Percentiles rank a stretch among this genome's conserved stretches.
phyloP scores from a whole-genome alignment of 1,140 invertebrate genomes.

The Drosophila sechellia region DNA sequence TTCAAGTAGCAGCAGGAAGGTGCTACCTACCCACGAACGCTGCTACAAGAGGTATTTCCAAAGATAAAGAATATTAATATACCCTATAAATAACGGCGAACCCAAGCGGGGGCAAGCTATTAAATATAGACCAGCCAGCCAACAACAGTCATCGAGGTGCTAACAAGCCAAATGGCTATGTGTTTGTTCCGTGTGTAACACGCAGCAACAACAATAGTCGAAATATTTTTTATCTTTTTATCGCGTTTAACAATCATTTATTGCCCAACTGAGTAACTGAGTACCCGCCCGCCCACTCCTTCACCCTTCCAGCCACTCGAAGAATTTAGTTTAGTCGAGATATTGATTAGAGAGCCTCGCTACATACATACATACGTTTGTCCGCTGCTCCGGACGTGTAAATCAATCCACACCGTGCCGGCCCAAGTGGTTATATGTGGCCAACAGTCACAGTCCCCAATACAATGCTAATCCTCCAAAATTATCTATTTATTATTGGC shows the following conservation, averaged over 20 bases:
- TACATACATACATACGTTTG: constrained; percentile 2
- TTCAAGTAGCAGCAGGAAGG: constrained; percentile 84
- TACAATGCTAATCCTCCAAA: constrained; percentile 63
- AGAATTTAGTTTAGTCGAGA: constrained; percentile 59
- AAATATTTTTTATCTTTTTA: constrained; percentile 83
- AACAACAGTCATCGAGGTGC: constrained; percentile 55
- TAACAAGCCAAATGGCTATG: constrained; percentile 71
- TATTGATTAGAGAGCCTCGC: constrained; percentile 69
- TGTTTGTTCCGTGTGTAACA: constrained; percentile 57
- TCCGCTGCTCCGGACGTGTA: constrained; percentile 28
- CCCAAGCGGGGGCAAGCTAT: constrained; percentile 67
- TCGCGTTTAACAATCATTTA: constrained; percentile 82
- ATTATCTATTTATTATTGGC: constrained; percentile 80
- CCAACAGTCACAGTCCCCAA: not conserved
- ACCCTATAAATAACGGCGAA: constrained; percentile 77
- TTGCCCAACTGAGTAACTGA: constrained; percentile 69
- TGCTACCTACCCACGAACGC: constrained; percentile 71
- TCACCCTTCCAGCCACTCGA: constrained; percentile 46
- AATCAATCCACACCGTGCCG: constrained; percentile 36
- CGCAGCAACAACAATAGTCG: constrained; percentile 70
- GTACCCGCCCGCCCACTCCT: constrained; percentile 11
- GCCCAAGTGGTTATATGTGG: constrained; percentile 40
- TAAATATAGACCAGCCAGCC: constrained; percentile 45
- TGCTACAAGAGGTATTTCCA: constrained; percentile 67
- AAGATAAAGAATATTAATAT: constrained; percentile 85